Evolutionary conservation across 2,797 vertebrate genomes (phyloP), one percentile per base, ranked within the genome.

Genomic region (Aselliscus stoliczkanus): DNA sequence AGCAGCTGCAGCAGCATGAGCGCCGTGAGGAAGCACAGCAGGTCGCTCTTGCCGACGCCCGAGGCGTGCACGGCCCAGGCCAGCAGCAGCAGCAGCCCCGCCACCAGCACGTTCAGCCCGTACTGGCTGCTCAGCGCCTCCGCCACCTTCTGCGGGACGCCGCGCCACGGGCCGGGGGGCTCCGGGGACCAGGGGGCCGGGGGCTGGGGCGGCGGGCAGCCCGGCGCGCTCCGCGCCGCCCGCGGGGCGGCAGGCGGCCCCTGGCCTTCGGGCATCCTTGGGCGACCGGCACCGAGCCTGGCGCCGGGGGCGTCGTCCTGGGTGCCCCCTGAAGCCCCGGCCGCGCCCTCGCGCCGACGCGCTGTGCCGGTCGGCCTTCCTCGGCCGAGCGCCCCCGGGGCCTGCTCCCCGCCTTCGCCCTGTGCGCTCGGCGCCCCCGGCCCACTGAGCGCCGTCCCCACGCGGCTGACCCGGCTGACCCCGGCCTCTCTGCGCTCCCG

Each of bases 121-220:
- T 99, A 99, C 98, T 99, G 99, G 47, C 99, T 99, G 97, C 99
- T 99, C 95, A 99, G 98, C 90, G 99, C 98, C 98, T 99, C 99
- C 0, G 99, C 99, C 97, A 99, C 99, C 97, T 99, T 99, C 98
- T 98, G 98, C 7, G 99, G 99, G 85, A 99, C 99, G 90, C 86
- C 39, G 23, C 56, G 88, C 34, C 34, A 75, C 0, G 76, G 70
- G 5, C 2, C 44, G 0, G 7, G 54, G 13, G 39, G 12, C 13
- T 1, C 83, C 9, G 44, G 37, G 42, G 47, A 9, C 11, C 18
- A 52, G 5, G 2, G 31, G 4, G 56, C 8, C 6, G 10, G 37
- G 47, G 3, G 5, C 29, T 2, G 62, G 25, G 69, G 34, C 42
- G 17, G 21, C 17, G 8, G 27, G 25, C 64, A 3, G 4, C 4